phyloP scores from a whole-genome alignment of 1,140 invertebrate species.

The Drosophila arawakana region DNA sequence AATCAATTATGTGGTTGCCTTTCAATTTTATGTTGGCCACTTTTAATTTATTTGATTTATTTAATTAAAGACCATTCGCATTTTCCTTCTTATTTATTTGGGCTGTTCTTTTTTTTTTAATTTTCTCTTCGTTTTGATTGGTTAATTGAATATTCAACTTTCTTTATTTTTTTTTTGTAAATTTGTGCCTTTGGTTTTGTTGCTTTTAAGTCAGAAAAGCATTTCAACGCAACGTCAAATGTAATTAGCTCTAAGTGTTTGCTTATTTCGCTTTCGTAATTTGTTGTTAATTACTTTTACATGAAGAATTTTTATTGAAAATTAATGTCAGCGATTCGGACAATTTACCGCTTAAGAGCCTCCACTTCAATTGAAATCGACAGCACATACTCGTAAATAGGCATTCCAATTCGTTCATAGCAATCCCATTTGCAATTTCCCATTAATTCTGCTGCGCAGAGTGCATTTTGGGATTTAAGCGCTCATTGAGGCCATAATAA shows the following conservation, averaged over 20 bases:
- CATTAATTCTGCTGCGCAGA: slow-evolving; percentile 46
- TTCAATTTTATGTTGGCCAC: slow-evolving; percentile 57
- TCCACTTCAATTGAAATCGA: slow-evolving; percentile 65
- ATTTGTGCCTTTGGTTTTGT: slow-evolving; percentile 33
- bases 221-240: slow-evolving; percentile 50
- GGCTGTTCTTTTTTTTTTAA: slow-evolving; percentile 4
- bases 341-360: slow-evolving; percentile 14
- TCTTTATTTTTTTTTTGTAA: slow-evolving; percentile 34
- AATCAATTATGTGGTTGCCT: slow-evolving; percentile 69
- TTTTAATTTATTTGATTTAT: slow-evolving; percentile 62
- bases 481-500: background rate
- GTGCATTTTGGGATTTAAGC: slow-evolving; percentile 35
- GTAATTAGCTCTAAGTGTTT: slow-evolving; percentile 78
- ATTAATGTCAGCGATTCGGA: slow-evolving; percentile 67
- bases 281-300: slow-evolving; percentile 76
- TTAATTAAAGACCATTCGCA: slow-evolving; percentile 38
- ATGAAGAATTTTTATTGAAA: slow-evolving; percentile 68
- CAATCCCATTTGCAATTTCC: slow-evolving; percentile 45
- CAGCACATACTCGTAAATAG: slow-evolving; percentile 51
- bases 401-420: slow-evolving; percentile 54
- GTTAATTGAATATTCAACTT: slow-evolving; percentile 33
- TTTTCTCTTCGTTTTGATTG: slow-evolving; percentile 6
- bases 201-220: slow-evolving; percentile 36
- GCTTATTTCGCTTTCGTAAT: slow-evolving; percentile 57
- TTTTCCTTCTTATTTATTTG: slow-evolving; percentile 14